Percentiles rank a stretch among this genome's conserved stretches.
Conservation (phyloP, 2,888 invertebrate species). For the Folsomia candida region DNA sequence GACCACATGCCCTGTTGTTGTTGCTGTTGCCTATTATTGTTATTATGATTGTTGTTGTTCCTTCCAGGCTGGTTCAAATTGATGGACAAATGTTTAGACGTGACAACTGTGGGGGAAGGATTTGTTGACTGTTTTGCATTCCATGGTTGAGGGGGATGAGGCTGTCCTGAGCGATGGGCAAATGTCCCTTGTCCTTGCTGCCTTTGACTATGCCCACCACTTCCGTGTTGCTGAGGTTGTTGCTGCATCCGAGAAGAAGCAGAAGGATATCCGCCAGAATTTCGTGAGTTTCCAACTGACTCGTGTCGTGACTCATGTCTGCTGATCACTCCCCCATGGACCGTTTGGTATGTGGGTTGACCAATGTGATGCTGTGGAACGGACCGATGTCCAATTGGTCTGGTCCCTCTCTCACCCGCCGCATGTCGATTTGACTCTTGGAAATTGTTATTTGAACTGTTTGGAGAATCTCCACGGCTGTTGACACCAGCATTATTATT, state of each 20-base stretch:
- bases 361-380: neutral
- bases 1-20: neutral
- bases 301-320: neutral
- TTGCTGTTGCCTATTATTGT: neutral
- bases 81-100: constrained; percentile 3
- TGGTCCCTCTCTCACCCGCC: neutral
- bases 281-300: no score
- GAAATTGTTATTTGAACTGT: neutral
- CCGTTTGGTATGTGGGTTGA: constrained; percentile 1
- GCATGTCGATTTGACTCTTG: neutral
- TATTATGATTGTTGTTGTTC: neutral
- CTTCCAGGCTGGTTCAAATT: neutral
- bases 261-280: neutral
- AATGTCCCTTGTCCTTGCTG: neutral
- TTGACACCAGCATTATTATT: neutral
- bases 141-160: neutral
- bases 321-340: constrained; percentile 2
- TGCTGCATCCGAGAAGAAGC: neutral
- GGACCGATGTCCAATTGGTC: neutral
- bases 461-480: neutral
- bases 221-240: neutral
- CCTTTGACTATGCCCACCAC: neutral
- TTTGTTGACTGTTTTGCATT: neutral
- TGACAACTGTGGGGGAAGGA: constrained; percentile 3
- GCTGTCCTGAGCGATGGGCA: constrained; percentile 7